phyloP scores from a whole-genome alignment of 2,888 invertebrate genomes.

The Melanostoma scalare region DNA sequence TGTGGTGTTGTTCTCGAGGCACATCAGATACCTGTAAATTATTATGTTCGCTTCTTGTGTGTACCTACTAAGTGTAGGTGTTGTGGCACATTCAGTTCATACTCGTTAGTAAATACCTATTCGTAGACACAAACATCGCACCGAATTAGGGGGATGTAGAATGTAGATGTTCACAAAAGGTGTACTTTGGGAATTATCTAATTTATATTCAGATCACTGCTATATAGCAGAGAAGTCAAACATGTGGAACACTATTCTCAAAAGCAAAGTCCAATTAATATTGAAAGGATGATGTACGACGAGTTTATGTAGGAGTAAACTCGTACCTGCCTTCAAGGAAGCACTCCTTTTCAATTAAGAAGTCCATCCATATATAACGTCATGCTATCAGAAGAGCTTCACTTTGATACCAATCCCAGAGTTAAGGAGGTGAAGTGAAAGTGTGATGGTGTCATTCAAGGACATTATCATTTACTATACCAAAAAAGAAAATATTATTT shows the following conservation, averaged over 20 bases:
- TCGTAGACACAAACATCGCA: not conserved
- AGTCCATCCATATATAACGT: no score
- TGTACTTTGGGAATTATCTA: slow-evolving; percentile 4
- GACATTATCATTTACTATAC: no score
- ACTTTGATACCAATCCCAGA: no score
- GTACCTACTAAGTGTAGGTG: slow-evolving; percentile 35
- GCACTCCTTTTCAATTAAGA: no score
- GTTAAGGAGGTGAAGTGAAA: no score
- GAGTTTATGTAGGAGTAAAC: no score
- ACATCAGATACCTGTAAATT: slow-evolving; percentile 66
- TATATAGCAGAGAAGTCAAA: slow-evolving; percentile 7
- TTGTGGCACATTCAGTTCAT: not conserved
- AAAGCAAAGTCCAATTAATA: not conserved
- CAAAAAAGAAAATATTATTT: no score
- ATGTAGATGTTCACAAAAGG: not conserved
- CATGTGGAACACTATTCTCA: not conserved
- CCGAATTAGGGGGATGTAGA: not conserved
- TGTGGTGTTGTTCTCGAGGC: slow-evolving; percentile 4
- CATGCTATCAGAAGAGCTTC: no score
- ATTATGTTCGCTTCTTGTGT: slow-evolving; percentile 44
- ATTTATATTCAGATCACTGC: slow-evolving; percentile 3
- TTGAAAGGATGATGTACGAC: no score
- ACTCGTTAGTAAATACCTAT: not conserved
- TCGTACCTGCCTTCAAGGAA: no score
- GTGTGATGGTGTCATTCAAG: no score